Conservation (phyloP, 2,113 vertebrate species). For the Nyctibius bracteatus region DNA sequence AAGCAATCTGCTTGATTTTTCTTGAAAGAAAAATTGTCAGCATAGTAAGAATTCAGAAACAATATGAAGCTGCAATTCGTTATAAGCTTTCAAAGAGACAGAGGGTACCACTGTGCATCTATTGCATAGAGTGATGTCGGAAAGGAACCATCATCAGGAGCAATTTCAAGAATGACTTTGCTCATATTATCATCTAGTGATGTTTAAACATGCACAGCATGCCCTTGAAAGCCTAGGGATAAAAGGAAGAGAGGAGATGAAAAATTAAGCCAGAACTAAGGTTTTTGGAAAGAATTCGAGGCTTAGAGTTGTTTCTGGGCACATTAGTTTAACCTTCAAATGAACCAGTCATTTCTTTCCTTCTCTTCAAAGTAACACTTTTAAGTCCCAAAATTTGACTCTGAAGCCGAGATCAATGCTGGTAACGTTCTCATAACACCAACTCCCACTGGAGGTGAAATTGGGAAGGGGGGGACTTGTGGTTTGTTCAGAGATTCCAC, state of each 20-base stretch:
- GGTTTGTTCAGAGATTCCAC: conserved; percentile 30
- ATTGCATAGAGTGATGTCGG: neutral
- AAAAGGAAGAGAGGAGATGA: conserved; percentile 38
- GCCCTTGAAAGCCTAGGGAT: conserved; percentile 30
- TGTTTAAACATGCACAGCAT: conserved; percentile 34
- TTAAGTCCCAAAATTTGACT: conserved; percentile 36
- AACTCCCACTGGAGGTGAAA: conserved; percentile 51
- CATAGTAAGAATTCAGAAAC: neutral
- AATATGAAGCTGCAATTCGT: neutral
- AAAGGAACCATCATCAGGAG: neutral
- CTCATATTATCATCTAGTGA: neutral
- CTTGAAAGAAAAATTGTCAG: neutral
- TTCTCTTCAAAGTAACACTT: conserved; percentile 6
- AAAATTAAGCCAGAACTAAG: conserved; percentile 54
- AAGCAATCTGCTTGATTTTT: conserved; percentile 7
- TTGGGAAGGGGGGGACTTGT: neutral
- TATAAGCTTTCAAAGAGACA: neutral
- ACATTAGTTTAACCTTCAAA: conserved; percentile 49
- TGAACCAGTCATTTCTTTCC: neutral
- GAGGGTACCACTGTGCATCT: neutral
- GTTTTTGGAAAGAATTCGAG: conserved; percentile 29
- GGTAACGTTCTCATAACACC: conserved; percentile 49
- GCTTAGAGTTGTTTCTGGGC: conserved; percentile 13
- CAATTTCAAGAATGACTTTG: conserved; percentile 32
- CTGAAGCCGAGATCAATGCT: conserved; percentile 62